Evolutionary conservation across 2,888 invertebrate species (phyloP).

Genomic region (Hirudinaria manillensis): DNA sequence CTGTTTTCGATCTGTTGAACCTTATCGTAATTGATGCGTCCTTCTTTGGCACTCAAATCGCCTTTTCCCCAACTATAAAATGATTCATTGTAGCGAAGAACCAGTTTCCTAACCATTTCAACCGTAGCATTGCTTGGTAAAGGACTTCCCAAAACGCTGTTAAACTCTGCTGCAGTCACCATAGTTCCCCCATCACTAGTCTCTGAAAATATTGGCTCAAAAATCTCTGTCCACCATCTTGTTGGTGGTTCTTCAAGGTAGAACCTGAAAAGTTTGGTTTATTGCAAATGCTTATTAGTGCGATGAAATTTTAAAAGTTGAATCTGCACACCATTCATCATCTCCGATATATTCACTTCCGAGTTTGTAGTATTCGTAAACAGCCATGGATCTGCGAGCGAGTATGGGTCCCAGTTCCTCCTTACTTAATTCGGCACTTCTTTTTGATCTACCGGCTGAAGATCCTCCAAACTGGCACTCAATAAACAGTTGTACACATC

Average conservation of each 20-base stretch:
- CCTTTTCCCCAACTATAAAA: slow-evolving; percentile 36
- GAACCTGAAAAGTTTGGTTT: slow-evolving; percentile 5
- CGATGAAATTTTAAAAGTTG: not conserved
- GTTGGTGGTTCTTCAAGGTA: slow-evolving; percentile 12
- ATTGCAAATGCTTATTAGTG: not conserved
- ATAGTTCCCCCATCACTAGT: slow-evolving; percentile 28
- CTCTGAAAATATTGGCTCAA: slow-evolving; percentile 30
- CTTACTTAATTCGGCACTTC: slow-evolving; percentile 5
- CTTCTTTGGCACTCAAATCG: not conserved
- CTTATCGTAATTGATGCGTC: not conserved
- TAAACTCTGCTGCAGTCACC: slow-evolving; percentile 25
- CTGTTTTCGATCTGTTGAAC: not conserved
- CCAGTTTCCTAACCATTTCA: slow-evolving; percentile 33
- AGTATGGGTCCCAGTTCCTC: slow-evolving; percentile 18
- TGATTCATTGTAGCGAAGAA: slow-evolving; percentile 40
- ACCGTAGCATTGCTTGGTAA: slow-evolving; percentile 28
- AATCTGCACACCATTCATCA: slow-evolving; percentile 23
- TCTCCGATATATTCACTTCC: slow-evolving; percentile 19
- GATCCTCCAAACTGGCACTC: not conserved
- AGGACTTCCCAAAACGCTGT: slow-evolving; percentile 19
- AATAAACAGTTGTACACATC: slow-evolving; percentile 3
- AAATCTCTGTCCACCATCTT: slow-evolving; percentile 25
- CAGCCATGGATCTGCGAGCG: not conserved
- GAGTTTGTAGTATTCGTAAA: slow-evolving; percentile 18
- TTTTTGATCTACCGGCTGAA: slow-evolving; percentile 17